Evolutionary conservation across 2,888 invertebrate species (phyloP).

Genomic region (Gastracanthus pulcherrimus): DNA sequence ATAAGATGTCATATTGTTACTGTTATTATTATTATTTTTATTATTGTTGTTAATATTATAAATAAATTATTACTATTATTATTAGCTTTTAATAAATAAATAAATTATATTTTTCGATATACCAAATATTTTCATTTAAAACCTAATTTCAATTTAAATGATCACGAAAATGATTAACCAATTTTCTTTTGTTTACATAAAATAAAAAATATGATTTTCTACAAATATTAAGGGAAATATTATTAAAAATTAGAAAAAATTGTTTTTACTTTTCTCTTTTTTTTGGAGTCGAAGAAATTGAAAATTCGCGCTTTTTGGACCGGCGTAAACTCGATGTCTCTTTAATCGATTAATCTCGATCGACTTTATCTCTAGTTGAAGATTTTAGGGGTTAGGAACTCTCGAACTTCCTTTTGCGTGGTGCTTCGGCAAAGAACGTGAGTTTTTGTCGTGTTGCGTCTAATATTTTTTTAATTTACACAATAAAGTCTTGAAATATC

Average conservation of each 20-base stretch:
- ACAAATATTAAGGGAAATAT: too few species aligned
- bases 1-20: background rate
- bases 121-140: background rate
- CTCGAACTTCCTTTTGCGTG: constrained; percentile 42
- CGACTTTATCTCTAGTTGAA: background rate
- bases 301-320: background rate
- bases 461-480: constrained; percentile 11
- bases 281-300: background rate
- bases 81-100: background rate
- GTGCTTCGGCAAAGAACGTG: constrained; percentile 38
- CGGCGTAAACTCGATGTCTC: background rate
- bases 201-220: too few species aligned
- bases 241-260: background rate
- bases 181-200: too few species aligned
- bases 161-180: too few species aligned
- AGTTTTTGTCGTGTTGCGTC: constrained; percentile 37
- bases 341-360: constrained; percentile 6
- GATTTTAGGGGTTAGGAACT: constrained; percentile 45
- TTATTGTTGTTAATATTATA: background rate
- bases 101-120: constrained; percentile 23
- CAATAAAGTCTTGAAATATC: background rate
- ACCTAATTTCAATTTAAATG: background rate
- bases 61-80: background rate
- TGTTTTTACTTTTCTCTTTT: background rate
- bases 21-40: background rate